Conservation (phyloP, 2,888 invertebrate genomes). For the Oxycera nigricornis region DNA sequence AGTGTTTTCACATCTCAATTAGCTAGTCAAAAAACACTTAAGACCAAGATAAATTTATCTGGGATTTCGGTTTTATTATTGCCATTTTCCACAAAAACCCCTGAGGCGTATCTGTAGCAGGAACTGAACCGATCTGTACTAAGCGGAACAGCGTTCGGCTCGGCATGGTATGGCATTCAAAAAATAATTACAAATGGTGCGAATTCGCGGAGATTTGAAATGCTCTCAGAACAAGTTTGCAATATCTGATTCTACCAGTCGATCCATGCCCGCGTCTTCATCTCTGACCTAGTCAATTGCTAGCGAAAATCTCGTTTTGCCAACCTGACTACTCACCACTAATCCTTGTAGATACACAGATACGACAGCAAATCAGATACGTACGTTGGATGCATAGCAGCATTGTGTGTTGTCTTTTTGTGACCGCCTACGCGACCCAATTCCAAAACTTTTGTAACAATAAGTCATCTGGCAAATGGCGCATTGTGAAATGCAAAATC, state of each 20-base stretch:
- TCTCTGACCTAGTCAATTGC: background rate
- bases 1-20: constrained; percentile 6
- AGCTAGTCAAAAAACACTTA: background rate
- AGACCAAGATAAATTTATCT: background rate
- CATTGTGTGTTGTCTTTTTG: background rate
- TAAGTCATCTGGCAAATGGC: background rate
- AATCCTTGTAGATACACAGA: background rate
- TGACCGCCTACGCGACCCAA: constrained; percentile 21
- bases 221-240: background rate
- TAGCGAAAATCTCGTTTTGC: background rate
- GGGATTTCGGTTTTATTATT: background rate
- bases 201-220: too few relatives aligned
- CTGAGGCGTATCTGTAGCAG: background rate
- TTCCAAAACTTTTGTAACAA: background rate
- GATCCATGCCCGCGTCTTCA: background rate
- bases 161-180: background rate
- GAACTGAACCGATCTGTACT: too few relatives aligned
- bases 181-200: background rate
- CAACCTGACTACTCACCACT: background rate
- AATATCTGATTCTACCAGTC: background rate
- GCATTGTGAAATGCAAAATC: background rate
- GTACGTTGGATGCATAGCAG: background rate
- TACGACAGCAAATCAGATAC: background rate
- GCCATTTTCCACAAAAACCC: background rate
- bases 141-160: too few relatives aligned